Percentiles rank a stretch among this genome's conserved stretches.
phyloP scores from a whole-genome alignment of 2,888 invertebrate genomes.

The Parochlus steinenii region DNA sequence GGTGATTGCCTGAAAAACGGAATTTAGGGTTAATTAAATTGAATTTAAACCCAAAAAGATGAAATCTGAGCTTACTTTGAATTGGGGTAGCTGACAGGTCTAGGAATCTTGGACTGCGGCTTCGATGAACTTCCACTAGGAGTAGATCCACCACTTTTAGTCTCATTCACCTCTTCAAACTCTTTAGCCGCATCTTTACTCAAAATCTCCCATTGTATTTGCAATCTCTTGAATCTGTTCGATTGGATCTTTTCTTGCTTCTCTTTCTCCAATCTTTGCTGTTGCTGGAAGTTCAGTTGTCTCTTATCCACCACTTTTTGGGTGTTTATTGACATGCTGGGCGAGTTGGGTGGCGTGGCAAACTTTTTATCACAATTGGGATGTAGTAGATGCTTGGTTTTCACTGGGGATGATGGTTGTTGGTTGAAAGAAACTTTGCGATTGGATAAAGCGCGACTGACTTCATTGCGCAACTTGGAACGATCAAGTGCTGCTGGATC shows the following conservation, averaged over 20 bases:
- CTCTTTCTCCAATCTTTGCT: slow-evolving; percentile 16
- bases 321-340: slow-evolving; percentile 49
- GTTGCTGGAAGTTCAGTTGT: slow-evolving; percentile 11
- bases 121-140: slow-evolving; percentile 21
- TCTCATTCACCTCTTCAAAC: slow-evolving; percentile 23
- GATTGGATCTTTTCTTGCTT: slow-evolving; percentile 28
- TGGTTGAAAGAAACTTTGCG: slow-evolving; percentile 30
- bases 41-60: neutral
- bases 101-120: slow-evolving; percentile 27
- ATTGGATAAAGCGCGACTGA: slow-evolving; percentile 29
- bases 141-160: slow-evolving; percentile 29
- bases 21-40: slow-evolving; percentile 15
- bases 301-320: slow-evolving; percentile 34
- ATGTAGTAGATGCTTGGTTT: slow-evolving; percentile 4
- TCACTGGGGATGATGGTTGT: slow-evolving; percentile 3
- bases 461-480: slow-evolving; percentile 29
- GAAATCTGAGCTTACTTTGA: slow-evolving; percentile 24
- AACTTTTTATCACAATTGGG: slow-evolving; percentile 22
- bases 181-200: slow-evolving; percentile 29
- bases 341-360: slow-evolving; percentile 56
- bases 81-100: slow-evolving; percentile 30
- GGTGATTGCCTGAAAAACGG: slow-evolving; percentile 9
- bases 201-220: slow-evolving; percentile 31
- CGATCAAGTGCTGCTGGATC: slow-evolving; percentile 25
- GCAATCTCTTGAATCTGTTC: slow-evolving; percentile 30